Conservation (phyloP, 92 coral and sea anemone genomes). For the Epizoanthus ramosus region DNA sequence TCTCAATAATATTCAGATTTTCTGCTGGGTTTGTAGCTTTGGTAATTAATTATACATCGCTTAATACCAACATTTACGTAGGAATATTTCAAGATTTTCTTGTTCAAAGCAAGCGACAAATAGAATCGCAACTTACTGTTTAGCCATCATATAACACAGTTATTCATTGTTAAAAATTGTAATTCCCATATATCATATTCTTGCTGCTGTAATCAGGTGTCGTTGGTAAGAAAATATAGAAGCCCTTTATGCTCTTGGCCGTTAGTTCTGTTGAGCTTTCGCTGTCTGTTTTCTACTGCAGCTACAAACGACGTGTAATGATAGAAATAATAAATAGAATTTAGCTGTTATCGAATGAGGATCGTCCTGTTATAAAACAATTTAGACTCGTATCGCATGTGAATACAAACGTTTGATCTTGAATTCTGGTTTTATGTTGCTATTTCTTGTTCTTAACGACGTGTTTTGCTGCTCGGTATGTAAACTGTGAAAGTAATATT, state of each 20-base stretch:
- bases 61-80: background rate
- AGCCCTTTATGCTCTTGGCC: background rate
- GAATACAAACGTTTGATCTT: background rate
- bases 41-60: slow-evolving; percentile 49
- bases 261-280: background rate
- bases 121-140: background rate
- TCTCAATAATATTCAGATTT: slow-evolving; percentile 20
- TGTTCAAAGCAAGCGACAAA: background rate
- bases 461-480: background rate
- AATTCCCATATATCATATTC: background rate
- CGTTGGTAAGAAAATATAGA: slow-evolving; percentile 9
- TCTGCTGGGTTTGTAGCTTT: slow-evolving; percentile 34
- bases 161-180: background rate
- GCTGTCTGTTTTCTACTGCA: slow-evolving; percentile 30
- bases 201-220: background rate
- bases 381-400: no score
- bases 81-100: slow-evolving; percentile 3
- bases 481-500: background rate
- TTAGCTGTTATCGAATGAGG: slow-evolving; percentile 13
- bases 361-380: background rate
- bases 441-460: background rate
- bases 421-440: background rate
- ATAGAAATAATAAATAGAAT: background rate
- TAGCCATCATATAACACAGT: slow-evolving; percentile 6
- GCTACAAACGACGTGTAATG: background rate